These are phyloP conservation scores for Petroica traversi DNA, from an alignment of 2,113 vertebrate species.

Conservation along the genomic window DNA sequence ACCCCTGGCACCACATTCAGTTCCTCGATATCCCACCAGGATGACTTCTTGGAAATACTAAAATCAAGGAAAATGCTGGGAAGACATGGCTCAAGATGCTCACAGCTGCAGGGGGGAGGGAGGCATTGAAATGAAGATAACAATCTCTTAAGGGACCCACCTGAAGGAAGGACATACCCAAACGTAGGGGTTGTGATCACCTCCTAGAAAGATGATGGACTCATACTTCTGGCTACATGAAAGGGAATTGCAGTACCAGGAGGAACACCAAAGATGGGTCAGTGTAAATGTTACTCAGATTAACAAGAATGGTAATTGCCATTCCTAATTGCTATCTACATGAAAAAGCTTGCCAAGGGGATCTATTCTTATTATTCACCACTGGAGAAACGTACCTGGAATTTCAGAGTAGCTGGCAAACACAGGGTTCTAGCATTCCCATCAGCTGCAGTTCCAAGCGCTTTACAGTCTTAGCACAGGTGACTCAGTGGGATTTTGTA, in stretches of 20 bases:
- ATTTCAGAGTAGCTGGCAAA: background rate
- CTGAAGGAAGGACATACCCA: background rate
- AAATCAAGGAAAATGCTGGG: background rate
- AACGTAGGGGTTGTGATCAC: background rate
- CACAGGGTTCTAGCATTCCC: background rate
- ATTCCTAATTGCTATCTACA: background rate
- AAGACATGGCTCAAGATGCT: background rate
- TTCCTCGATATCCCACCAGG: slow-evolving; percentile 2
- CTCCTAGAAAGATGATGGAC: background rate
- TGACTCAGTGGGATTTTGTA: background rate
- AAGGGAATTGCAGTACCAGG: background rate
- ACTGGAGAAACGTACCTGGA: background rate
- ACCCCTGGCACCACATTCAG: background rate
- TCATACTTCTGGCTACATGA: background rate
- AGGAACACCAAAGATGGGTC: background rate
- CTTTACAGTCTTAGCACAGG: background rate
- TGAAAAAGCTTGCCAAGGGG: background rate
- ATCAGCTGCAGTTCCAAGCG: background rate
- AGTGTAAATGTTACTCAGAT: background rate
- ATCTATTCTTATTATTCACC: background rate
- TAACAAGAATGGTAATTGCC: background rate
- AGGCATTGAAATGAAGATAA: background rate
- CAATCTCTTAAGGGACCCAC: background rate
- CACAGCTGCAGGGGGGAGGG: background rate
- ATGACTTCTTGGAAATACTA: slow-evolving; percentile 38